A percentile compares a stretch with the other conserved stretches of the same genome.
Evolutionary conservation across 1,140 invertebrate genomes (phyloP).

Genomic region (Aphelinus certus): DNA sequence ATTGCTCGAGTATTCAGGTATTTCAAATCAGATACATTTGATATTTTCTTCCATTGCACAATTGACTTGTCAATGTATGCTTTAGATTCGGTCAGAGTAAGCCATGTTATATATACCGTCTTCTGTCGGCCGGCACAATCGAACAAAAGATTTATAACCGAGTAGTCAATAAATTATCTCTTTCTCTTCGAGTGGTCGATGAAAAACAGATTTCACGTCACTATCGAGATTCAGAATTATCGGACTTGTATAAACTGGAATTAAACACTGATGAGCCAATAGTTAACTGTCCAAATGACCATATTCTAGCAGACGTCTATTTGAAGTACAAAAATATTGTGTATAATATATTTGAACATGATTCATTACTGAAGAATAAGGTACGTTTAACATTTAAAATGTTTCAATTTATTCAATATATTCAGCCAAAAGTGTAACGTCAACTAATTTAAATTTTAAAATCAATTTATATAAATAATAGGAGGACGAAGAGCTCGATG

Average conservation of each 20-base stretch:
- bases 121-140: slow-evolving; percentile 93
- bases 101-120: slow-evolving; percentile 95
- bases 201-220: slow-evolving; percentile 97
- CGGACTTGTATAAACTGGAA: slow-evolving; percentile 78
- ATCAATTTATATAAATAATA: slow-evolving; percentile 10
- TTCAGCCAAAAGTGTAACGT: no score
- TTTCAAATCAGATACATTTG: background rate
- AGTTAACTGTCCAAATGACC: slow-evolving; percentile 81
- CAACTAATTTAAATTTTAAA: no score
- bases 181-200: slow-evolving; percentile 94
- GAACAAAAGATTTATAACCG: slow-evolving; percentile 98
- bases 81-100: slow-evolving; percentile 85
- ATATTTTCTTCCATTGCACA: background rate
- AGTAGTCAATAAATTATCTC: slow-evolving; percentile 93
- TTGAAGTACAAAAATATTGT: slow-evolving; percentile 75
- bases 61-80: background rate
- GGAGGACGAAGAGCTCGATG: slow-evolving; percentile 85
- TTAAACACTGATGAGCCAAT: slow-evolving; percentile 67
- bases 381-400: slow-evolving; percentile 45
- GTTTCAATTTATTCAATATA: no score
- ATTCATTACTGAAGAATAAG: slow-evolving; percentile 90
- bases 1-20: slow-evolving; percentile 93
- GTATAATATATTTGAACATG: slow-evolving; percentile 88
- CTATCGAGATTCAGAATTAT: slow-evolving; percentile 87
- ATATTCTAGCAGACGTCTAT: slow-evolving; percentile 84